phyloP scores from a whole-genome alignment of 2,113 vertebrate species.

The Hepsetus odoe region DNA sequence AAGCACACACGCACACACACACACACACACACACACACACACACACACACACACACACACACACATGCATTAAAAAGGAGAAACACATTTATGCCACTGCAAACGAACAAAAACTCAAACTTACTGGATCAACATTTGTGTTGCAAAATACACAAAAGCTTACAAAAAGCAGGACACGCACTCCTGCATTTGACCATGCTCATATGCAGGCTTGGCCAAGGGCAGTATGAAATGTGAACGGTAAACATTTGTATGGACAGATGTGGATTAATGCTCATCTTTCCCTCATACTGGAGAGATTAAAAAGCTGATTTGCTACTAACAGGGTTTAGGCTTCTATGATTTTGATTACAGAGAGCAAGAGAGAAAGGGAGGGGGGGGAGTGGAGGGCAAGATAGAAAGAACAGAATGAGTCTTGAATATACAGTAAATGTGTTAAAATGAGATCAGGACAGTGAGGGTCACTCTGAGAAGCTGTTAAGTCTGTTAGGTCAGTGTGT shows the following conservation, averaged over 20 bases:
- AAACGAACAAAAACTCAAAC: neutral
- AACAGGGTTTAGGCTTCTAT: constrained; percentile 72
- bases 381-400: constrained; percentile 51
- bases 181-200: neutral
- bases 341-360: constrained; percentile 67
- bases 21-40: constrained; percentile 11
- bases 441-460: constrained; percentile 11
- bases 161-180: constrained; percentile 50
- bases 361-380: constrained; percentile 49
- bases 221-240: constrained; percentile 71
- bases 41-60: neutral
- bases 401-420: constrained; percentile 53
- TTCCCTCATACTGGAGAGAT: constrained; percentile 78
- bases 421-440: constrained; percentile 38
- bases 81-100: constrained; percentile 39
- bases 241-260: constrained; percentile 80
- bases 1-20: constrained; percentile 34
- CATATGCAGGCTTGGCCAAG: constrained; percentile 45
- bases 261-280: constrained; percentile 82
- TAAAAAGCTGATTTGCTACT: constrained; percentile 77
- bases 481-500: neutral
- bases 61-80: constrained; percentile 18
- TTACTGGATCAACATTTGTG: neutral
- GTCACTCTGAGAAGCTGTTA: neutral
- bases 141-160: neutral